A percentile compares a stretch with the other conserved stretches of the same genome.
Conservation (phyloP, 2,797 vertebrate species). For the Acrossocheilus fasciatus region DNA sequence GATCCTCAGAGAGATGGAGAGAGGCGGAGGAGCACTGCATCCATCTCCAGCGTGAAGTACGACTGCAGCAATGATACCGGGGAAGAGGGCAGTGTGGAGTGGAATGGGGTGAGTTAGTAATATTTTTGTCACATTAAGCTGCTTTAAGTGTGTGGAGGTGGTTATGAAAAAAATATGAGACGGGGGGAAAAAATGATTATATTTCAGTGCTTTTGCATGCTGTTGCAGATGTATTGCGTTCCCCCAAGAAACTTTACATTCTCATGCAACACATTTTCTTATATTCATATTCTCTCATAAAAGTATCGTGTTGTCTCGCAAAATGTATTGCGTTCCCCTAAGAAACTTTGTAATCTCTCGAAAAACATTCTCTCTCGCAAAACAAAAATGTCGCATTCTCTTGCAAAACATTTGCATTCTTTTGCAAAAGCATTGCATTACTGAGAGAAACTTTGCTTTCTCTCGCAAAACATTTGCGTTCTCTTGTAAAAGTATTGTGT, state of each 20-base stretch:
- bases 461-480: too few relatives aligned
- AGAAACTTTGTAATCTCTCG: not conserved
- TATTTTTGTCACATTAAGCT: not conserved
- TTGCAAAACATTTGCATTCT: not conserved
- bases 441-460: rapidly evolving
- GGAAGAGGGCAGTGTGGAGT: slow-evolving; percentile 86
- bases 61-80: slow-evolving; percentile 79
- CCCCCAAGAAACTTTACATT: not conserved
- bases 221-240: not conserved
- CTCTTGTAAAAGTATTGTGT: too few relatives aligned
- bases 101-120: slow-evolving; percentile 84
- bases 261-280: not conserved
- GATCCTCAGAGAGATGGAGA: slow-evolving; percentile 52
- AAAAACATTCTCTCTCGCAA: too few relatives aligned
- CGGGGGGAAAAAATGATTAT: too few relatives aligned
- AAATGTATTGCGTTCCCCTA: not conserved
- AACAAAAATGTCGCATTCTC: not conserved
- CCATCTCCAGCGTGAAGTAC: slow-evolving; percentile 78
- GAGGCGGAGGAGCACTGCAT: slow-evolving; percentile 70
- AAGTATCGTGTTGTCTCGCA: not conserved
- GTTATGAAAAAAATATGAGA: not conserved
- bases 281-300: not conserved
- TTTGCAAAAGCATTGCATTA: not conserved
- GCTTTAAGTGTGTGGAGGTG: not conserved
- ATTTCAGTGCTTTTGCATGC: not conserved